Conservation (phyloP, 2,888 invertebrate genomes). For the Rhagonycha fulva region DNA sequence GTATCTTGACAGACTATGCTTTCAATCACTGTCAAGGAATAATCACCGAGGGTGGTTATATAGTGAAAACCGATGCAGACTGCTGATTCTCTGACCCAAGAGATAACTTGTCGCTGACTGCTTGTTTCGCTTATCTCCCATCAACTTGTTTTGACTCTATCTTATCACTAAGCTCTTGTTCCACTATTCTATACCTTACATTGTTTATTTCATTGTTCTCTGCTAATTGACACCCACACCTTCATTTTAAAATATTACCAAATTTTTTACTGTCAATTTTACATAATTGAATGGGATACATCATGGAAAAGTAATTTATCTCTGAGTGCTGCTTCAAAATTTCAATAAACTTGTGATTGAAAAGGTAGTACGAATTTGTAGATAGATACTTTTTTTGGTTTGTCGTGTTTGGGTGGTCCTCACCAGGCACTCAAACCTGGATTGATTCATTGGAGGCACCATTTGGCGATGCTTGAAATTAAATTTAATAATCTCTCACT, state of each 20-base stretch:
- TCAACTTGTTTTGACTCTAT: slow-evolving; percentile 26
- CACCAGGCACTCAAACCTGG: neutral
- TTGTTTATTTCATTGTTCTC: slow-evolving; percentile 12
- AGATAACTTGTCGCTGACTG: slow-evolving; percentile 19
- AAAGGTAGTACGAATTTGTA: neutral
- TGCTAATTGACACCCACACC: slow-evolving; percentile 26
- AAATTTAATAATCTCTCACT: no score
- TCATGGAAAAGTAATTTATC: neutral
- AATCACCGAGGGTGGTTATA: slow-evolving; percentile 19
- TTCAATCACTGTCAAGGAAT: slow-evolving; percentile 25
- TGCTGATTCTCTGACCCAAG: slow-evolving; percentile 24
- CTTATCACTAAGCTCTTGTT: slow-evolving; percentile 23
- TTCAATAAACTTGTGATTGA: neutral
- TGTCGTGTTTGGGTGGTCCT: neutral
- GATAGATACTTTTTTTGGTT: neutral
- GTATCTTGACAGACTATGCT: slow-evolving; percentile 10
- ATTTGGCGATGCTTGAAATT: no score
- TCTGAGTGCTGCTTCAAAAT: neutral
- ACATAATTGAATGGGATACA: neutral
- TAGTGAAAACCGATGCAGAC: slow-evolving; percentile 25
- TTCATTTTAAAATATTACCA: slow-evolving; percentile 10
- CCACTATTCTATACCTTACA: slow-evolving; percentile 6
- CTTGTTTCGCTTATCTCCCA: slow-evolving; percentile 23
- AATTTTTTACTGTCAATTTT: neutral
- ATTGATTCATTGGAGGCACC: no score